Evolutionary conservation across 2,113 vertebrate species (phyloP), one percentile per base, ranked within the genome.

Genomic region (human): DNA sequence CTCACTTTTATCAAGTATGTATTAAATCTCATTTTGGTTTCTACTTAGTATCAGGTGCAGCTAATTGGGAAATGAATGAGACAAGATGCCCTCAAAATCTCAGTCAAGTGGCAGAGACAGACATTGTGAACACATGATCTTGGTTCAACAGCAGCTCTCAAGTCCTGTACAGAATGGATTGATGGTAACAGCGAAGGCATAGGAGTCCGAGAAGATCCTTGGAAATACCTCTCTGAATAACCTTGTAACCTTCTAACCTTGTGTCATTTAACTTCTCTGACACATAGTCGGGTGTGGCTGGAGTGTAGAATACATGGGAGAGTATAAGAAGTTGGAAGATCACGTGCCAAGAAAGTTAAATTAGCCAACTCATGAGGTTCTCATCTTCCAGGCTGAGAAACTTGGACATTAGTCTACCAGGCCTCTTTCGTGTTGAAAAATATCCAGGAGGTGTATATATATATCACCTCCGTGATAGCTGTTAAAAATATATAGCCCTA

Each of bases 51-150:
- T 43, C 97, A 87, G 95, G 68, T 93, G 55, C 82, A 83, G 79
- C 48, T 75, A 94, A 96, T 95, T 95, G 45, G 72, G 70, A 89
- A 89, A 76, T 18, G 23, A 87, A 76, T 83, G 75, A 90, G 68
- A 87, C 50, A 84, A 84, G 92, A 92, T 93, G 61, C 85, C 43
- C 92, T 96, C 68, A 30, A 95, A 87, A 86, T 50, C 90, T 96
- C 93, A 70, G 78, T 72, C 87, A 78, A 97, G 86, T 96, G 50
- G 70, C 89, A 94, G 79, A 93, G 87, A 83, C 59, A 86, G 87
- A 98, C 72, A 87, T 92, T n/a, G 87, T 10, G 89, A 86, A 75
- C 4, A 20, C 23, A 8, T 3, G n/a, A 48, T 32, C 80, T 89
- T n/a, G 30, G 45, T 68, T 45, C 72, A 48, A 59, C 0, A 1